Base-by-base conservation (phyloP, 1,140 invertebrate genomes). In the Drosophila carrolli region DNA sequence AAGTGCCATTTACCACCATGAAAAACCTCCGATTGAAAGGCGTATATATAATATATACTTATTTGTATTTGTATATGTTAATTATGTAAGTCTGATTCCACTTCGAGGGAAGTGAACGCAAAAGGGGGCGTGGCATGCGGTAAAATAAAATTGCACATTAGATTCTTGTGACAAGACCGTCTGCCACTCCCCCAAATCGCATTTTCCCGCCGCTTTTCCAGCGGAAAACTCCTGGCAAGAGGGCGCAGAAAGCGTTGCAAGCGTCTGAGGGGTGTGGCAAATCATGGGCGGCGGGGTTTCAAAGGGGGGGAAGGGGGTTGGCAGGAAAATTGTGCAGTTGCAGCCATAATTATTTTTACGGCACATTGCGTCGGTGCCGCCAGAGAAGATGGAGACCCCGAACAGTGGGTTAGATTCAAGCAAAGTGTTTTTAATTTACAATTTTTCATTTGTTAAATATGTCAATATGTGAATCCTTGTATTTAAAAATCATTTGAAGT, bases 341-440 rank as follows among this genome's bases (percentile, higher is more conserved):
- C 82, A 86, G 82, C 83, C 82, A 88, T 86, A 86, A 86, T 86
- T 86, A 86, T 86, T 86, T 86, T 86, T 86, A 86, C 83, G 82
- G 82, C 83, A 86, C 83, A 86, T 86, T 86, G 83, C 82, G 75
- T 82, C 55, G 75, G 65, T 50, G 67, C 61, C 62, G 32, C 41
- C 63, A 58, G 14, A 23, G 27, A 46, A 54, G 63, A 65, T 59
- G 46, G 46, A 35, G 57, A 23, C 38, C 23, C 14, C 37, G 29
- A 13, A 46, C 40, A 40, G 61, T 48, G 63, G 66, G 37, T 13
- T 29, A 5, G 19, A 44, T 10, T 19, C 6, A 6, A 8, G 2
- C 6, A 1, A 32, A 8, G 29, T 8, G 9, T 10, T 8, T 58
- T 7, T 13, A 16, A 3, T 29, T n/a, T 27, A 6, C 7, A 14